Percentiles rank a stretch among this genome's conserved stretches.
Evolutionary conservation across 2,113 vertebrate genomes (phyloP).

Genomic region (Halcyon malimbica): DNA sequence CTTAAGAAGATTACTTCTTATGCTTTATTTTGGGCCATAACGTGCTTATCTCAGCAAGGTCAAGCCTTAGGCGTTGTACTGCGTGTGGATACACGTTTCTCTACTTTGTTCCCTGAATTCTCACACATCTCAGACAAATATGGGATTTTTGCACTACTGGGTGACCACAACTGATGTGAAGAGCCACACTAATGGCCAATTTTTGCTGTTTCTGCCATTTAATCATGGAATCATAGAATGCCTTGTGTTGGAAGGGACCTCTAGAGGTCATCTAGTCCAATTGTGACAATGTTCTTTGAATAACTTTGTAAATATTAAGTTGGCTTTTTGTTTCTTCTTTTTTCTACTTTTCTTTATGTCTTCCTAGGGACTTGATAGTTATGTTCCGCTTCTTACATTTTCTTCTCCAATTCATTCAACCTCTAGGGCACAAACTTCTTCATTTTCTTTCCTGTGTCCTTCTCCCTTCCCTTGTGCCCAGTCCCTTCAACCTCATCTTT

Average conservation of each 20-base stretch:
- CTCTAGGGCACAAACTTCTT: not conserved
- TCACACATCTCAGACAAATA: not conserved
- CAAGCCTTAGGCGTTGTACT: not conserved
- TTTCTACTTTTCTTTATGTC: not conserved
- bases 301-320: not conserved
- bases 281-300: not conserved
- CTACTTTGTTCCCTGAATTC: not conserved
- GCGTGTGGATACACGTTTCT: not conserved
- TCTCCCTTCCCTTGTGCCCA: not conserved
- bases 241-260: too few species aligned
- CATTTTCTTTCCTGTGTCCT: not conserved
- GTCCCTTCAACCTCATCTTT: not conserved
- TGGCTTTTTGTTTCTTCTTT: not conserved
- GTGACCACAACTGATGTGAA: not conserved
- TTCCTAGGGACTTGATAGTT: not conserved
- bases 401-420: not conserved
- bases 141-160: not conserved
- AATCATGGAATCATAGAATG: too few species aligned
- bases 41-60: not conserved
- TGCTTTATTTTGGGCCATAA: not conserved
- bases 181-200: accelerated
- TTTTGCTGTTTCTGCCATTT: not conserved
- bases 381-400: not conserved
- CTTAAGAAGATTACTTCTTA: not conserved
- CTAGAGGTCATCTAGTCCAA: too few species aligned